These are phyloP conservation scores for Aphodius sticticus DNA, from an alignment of 2,888 invertebrate genomes.

Conservation along the genomic window DNA sequence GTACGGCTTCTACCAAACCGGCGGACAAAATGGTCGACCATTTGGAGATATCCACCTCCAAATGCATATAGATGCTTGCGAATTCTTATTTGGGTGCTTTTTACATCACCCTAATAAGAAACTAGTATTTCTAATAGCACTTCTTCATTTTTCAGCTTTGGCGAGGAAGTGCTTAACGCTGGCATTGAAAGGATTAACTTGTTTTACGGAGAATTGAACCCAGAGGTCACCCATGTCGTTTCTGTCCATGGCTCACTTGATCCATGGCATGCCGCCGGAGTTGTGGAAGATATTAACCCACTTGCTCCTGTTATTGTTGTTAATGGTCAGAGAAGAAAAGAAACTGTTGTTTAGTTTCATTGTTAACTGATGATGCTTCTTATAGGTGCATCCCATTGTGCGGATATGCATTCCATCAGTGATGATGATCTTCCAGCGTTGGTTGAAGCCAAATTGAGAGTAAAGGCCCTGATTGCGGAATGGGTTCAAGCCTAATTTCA, in stretches of 20 bases:
- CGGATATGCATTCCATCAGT: slow-evolving; percentile 42
- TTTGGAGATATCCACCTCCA: slow-evolving; percentile 35
- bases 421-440: slow-evolving; percentile 40
- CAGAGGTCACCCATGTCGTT: slow-evolving; percentile 34
- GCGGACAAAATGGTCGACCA: slow-evolving; percentile 31
- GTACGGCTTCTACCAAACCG: slow-evolving; percentile 40
- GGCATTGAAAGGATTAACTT: slow-evolving; percentile 33
- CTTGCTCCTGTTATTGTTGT: slow-evolving; percentile 47
- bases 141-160: slow-evolving; percentile 19
- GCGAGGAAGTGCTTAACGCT: slow-evolving; percentile 28
- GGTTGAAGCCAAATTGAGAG: slow-evolving; percentile 41
- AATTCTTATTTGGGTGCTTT: slow-evolving; percentile 36
- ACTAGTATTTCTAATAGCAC: not conserved
- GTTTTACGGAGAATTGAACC: slow-evolving; percentile 34
- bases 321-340: slow-evolving; percentile 37
- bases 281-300: slow-evolving; percentile 57
- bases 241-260: slow-evolving; percentile 58
- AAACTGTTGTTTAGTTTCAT: not conserved
- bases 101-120: not conserved
- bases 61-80: slow-evolving; percentile 35
- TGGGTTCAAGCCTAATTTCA: slow-evolving; percentile 39
- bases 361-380: slow-evolving; percentile 12
- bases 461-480: slow-evolving; percentile 41
- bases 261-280: slow-evolving; percentile 66
- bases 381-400: slow-evolving; percentile 48